phyloP scores from a whole-genome alignment of 2,888 invertebrate species.

The Nasonia oneida region DNA sequence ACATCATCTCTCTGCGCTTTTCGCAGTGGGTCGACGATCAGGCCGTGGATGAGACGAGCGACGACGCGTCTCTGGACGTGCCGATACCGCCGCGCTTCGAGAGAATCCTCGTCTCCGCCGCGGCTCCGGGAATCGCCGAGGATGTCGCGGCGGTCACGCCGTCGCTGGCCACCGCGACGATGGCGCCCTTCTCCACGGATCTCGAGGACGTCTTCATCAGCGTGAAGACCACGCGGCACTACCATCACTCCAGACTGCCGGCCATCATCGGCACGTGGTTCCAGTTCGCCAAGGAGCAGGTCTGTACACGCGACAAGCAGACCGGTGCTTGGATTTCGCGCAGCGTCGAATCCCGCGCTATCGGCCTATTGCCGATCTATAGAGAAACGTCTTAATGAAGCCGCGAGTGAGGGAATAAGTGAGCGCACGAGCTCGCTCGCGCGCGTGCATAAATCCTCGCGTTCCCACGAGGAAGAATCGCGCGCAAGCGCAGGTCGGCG shows the following conservation, averaged over 20 bases:
- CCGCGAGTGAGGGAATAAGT: conserved; percentile 15
- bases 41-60: conserved; percentile 63
- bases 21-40: conserved; percentile 70
- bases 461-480: conserved; percentile 58
- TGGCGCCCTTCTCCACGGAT: conserved; percentile 84
- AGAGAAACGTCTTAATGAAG: conserved; percentile 46
- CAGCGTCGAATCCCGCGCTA: background rate
- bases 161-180: conserved; percentile 78
- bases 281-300: conserved; percentile 93
- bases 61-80: conserved; percentile 68
- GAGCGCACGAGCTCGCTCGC: background rate
- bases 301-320: conserved; percentile 53
- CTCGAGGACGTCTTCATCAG: conserved; percentile 95
- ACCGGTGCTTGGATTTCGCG: background rate
- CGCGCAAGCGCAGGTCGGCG: background rate
- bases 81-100: conserved; percentile 63
- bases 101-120: background rate
- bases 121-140: conserved; percentile 63
- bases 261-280: conserved; percentile 97
- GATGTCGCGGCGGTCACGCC: conserved; percentile 74
- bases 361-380: background rate
- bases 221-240: conserved; percentile 95
- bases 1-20: background rate
- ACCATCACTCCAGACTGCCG: conserved; percentile 91
- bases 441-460: conserved; percentile 36